Conservation (phyloP, 2,888 invertebrate genomes). For the Hyposoter dolosus region DNA sequence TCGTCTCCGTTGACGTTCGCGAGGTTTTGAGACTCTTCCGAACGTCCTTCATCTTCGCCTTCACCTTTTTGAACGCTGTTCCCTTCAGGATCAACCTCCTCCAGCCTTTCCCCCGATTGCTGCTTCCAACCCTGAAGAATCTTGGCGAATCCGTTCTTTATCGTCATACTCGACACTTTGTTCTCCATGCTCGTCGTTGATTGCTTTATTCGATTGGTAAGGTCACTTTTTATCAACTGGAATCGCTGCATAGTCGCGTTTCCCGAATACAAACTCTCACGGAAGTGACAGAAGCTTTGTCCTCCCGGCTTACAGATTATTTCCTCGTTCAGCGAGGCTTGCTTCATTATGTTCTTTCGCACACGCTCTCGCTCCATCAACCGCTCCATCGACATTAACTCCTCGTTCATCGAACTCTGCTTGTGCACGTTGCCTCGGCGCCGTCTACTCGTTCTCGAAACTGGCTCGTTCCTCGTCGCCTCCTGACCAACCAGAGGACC, state of each 20-base stretch:
- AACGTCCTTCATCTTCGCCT: neutral
- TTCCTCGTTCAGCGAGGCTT: constrained; percentile 95
- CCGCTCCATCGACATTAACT: constrained; percentile 94
- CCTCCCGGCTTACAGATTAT: constrained; percentile 88
- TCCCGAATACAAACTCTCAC: constrained; percentile 91
- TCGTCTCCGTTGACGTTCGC: neutral
- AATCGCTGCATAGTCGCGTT: constrained; percentile 89
- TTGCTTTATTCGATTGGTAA: constrained; percentile 93
- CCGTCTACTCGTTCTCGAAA: constrained; percentile 1
- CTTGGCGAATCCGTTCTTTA: constrained; percentile 92
- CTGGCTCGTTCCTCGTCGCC: neutral
- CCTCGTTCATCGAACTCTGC: constrained; percentile 95
- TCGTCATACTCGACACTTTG: constrained; percentile 88
- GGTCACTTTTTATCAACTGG: constrained; percentile 91
- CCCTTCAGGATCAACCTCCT: neutral
- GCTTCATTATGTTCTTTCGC: constrained; percentile 94
- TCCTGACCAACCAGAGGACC: neutral
- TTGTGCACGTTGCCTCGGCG: constrained; percentile 86
- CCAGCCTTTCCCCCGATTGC: constrained; percentile 49
- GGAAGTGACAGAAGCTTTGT: constrained; percentile 89
- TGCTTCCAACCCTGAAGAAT: constrained; percentile 90
- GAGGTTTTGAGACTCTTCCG: neutral
- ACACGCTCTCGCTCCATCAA: constrained; percentile 93
- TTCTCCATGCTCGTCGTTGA: constrained; percentile 93
- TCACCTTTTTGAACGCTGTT: neutral